Evolutionary conservation across 2,113 vertebrate species (phyloP), one percentile per base, ranked within the genome.

Genomic region (Cavia aperea): DNA sequence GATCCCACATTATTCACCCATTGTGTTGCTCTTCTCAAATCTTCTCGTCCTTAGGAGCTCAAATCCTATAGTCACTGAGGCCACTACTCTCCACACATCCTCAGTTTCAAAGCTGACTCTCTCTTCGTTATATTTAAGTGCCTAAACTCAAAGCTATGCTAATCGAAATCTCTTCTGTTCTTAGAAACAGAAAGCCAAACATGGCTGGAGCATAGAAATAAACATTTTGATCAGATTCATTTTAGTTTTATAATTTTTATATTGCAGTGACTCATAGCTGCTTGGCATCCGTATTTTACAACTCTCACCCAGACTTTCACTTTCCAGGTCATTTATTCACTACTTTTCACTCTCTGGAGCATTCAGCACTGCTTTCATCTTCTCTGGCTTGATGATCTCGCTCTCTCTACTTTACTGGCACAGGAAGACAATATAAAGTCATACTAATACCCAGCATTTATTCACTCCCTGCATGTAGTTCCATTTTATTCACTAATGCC

Each of bases 391-490:
- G 12, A 79, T 62, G 51, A 18, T 5, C 1, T 43, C 13, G 16
- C 1, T 88, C 2, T 82, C 5, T 8, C 3, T 77, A 19, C 54
- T 89, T 85, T 43, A 29, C 6, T 36, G 10, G 26, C 11, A 51
- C 72, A 90, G n/a, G 43, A 26, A 79, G 43, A 7, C 9, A 79
- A 72, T 31, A 83, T 60, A 68, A 31, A 68, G 43, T 33, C 7
- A 14, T 7, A 24, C 1, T 54, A 46, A 14, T 29, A 49, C 1
- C 46, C 13, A 23, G 2, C 6, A 6, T 62, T 4, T 79, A 12
- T 12, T 43, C 39, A 39, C 4, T 24, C 33, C 29, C 39, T 51
- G 26, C 13, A 0, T 33, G 8, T 15, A 51, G 24, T 19, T 63
- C 63, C 43, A 16, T 9, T 16, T 68, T 39, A 26, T 62, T 9